phyloP scores from a whole-genome alignment of 2,113 vertebrate genomes.

The Dicerorhinus sumatrensis region DNA sequence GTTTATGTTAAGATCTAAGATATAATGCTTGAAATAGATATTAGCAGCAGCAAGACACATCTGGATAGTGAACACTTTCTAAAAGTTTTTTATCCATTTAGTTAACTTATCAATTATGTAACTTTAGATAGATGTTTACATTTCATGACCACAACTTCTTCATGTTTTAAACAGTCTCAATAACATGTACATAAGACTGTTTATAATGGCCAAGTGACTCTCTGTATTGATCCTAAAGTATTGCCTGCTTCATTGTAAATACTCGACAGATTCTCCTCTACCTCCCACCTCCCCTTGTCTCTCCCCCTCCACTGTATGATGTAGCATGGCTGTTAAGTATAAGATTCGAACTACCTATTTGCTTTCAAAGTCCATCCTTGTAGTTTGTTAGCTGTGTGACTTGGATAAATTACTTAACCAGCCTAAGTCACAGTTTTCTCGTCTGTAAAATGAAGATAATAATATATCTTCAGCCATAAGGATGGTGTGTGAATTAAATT shows the following conservation, averaged over 20 bases:
- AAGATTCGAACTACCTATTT: neutral
- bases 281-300: neutral
- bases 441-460: neutral
- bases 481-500: neutral
- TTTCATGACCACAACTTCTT: neutral
- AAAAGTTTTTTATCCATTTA: neutral
- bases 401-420: neutral
- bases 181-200: neutral
- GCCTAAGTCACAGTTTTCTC: neutral
- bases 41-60: neutral
- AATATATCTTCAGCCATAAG: neutral
- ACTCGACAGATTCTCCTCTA: neutral
- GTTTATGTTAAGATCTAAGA: neutral
- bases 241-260: neutral
- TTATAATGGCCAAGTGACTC: neutral
- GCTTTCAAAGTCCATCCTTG: neutral
- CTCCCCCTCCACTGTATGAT: neutral
- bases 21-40: neutral
- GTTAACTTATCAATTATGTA: neutral
- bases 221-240: neutral
- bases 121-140: neutral
- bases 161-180: neutral
- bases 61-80: neutral
- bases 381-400: neutral
- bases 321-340: neutral